Base-by-base conservation (phyloP, 2,888 invertebrate species). In the Zygogramma bicolorata region DNA sequence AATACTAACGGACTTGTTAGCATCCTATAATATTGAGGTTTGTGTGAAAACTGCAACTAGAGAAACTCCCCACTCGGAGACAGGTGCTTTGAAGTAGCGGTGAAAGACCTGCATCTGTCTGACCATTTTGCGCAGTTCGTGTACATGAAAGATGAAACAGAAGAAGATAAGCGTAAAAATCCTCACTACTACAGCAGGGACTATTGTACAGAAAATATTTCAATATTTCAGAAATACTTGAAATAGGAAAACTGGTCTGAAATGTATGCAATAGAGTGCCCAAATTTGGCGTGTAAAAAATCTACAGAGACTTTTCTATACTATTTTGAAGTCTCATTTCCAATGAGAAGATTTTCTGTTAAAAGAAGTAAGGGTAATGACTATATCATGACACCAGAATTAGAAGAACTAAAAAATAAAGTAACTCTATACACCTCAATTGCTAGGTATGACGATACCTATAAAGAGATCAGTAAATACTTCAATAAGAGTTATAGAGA, bases 1-100 rank as follows among this genome's bases (percentile, higher is more conserved):
- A 59, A 27, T n/a, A 34, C 59, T 59, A 15, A 59, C 1, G 3
- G 59, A 59, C 29, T 31, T 59, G 29, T 29, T 59, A 31, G 34
- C 59, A 34, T 59, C 59, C 15, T 18, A 42, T 18, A 42, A 42
- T 42, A 42, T 20, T 20, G 42, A 42, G 20, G 42, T 42, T 42
- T 42, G 42, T 42, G 42, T 42, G 20, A 42, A 42, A 42, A 42
- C 18, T 42, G 20, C 18, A 42, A 42, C 59, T 15, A 59, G 59
- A 59, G 59, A 31, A 29, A 59, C 59, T 59, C 34, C 34, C 18
- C 59, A 59, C 59, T 59, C 31, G 31, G 59, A 59, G 34, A 59
- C 42, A 42, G 7, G 18, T 42, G 5, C 42, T 42, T 42, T 42
- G 42, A 42, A 42, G 42, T 42, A 42, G 15, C 18, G 42, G 34